A percentile compares a stretch with the other conserved stretches of the same genome.
Evolutionary conservation across 2,113 vertebrate genomes (phyloP).

Genomic region (Machaerirhynchus nigripectus): DNA sequence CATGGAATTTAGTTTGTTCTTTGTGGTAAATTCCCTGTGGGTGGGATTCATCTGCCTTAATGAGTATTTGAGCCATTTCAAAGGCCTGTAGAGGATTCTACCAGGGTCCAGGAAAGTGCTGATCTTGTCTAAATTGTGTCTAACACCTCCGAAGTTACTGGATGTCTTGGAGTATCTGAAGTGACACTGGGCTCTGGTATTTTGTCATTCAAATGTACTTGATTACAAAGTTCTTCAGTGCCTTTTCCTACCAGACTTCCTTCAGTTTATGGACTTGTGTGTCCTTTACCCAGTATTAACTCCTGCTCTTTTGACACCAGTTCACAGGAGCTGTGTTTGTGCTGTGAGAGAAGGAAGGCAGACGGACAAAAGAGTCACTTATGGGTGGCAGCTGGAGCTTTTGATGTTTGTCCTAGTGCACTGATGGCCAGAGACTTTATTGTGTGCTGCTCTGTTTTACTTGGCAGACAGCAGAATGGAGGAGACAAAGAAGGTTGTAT

Average conservation of each 20-base stretch:
- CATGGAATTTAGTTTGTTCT: not conserved
- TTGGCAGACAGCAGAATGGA: not conserved
- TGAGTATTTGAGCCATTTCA: not conserved
- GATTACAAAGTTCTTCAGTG: not conserved
- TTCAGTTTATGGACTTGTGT: not conserved
- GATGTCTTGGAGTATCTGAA: not conserved
- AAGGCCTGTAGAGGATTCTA: not conserved
- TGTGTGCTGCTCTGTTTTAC: not conserved
- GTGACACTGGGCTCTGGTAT: not conserved
- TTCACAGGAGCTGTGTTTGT: not conserved
- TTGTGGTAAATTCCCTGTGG: not conserved
- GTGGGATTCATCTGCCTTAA: not conserved
- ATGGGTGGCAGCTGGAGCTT: not conserved
- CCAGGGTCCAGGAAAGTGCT: not conserved
- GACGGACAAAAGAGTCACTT: not conserved
- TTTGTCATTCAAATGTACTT: not conserved
- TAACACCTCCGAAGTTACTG: not conserved
- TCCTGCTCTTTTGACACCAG: not conserved
- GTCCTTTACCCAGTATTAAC: not conserved
- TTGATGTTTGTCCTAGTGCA: not conserved
- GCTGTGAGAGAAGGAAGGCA: not conserved
- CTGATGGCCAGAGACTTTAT: not conserved
- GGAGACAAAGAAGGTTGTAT: not conserved
- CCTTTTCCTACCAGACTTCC: not conserved
- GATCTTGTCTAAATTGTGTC: not conserved